Conservation (phyloP, 2,797 vertebrate genomes). For the Acanthurus tractus region DNA sequence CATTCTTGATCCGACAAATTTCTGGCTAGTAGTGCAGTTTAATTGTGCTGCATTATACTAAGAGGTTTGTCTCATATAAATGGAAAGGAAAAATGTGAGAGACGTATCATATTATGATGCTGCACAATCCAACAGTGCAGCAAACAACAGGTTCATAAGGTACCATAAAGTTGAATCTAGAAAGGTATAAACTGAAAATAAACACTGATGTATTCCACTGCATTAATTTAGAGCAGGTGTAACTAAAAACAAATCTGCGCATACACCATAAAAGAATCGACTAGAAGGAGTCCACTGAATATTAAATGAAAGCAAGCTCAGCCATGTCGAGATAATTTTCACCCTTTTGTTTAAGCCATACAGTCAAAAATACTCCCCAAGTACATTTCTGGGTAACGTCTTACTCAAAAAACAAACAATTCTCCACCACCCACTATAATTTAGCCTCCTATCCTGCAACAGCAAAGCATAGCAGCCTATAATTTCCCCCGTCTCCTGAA, state of each 20-base stretch:
- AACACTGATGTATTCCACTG: not conserved
- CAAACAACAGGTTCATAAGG: not conserved
- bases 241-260: not conserved
- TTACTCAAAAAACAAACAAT: conserved; percentile 63
- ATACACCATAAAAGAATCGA: not conserved
- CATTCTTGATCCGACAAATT: not conserved
- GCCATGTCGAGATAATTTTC: not conserved
- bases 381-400: conserved; percentile 13
- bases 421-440: conserved; percentile 59
- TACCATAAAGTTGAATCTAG: not conserved
- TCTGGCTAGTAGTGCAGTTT: not conserved
- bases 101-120: not conserved
- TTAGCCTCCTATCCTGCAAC: conserved; percentile 36
- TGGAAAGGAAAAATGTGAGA: too few species aligned
- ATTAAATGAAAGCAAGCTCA: conserved; percentile 16
- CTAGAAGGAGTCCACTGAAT: not conserved
- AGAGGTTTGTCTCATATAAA: too few species aligned
- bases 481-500: conserved; percentile 52
- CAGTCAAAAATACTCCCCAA: conserved; percentile 48
- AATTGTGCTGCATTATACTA: not conserved
- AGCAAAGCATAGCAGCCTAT: conserved; percentile 41
- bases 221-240: not conserved
- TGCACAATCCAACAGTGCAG: not conserved
- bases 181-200: not conserved
- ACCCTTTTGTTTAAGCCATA: conserved; percentile 40